These are phyloP conservation scores for Sebastes itinus DNA, from an alignment of 2,797 vertebrate species.

Conservation along the genomic window DNA sequence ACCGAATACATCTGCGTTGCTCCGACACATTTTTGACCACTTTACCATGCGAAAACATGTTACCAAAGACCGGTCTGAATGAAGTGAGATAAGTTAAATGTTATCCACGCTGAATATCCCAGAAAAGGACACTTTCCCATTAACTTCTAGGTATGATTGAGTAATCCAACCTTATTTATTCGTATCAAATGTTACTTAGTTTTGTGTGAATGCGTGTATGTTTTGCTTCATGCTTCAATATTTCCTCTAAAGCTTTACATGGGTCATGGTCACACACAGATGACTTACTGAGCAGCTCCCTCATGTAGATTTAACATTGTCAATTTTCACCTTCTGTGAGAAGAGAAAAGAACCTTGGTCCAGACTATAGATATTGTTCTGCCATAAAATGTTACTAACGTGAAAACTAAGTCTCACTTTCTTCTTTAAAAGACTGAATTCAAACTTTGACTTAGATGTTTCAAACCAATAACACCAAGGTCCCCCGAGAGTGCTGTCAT, in stretches of 20 bases:
- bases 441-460: conserved; percentile 75
- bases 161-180: background rate
- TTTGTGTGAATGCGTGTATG: background rate
- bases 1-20: conserved; percentile 76
- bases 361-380: conserved; percentile 60
- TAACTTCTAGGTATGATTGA: background rate
- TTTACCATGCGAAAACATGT: too few relatives aligned
- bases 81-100: background rate
- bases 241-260: background rate
- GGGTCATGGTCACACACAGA: background rate
- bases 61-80: too few relatives aligned
- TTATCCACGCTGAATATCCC: background rate
- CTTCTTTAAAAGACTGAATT: conserved; percentile 63
- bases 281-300: background rate
- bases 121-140: background rate
- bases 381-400: conserved; percentile 41
- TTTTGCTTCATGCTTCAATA: background rate
- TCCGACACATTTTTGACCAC: conserved; percentile 67
- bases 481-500: conserved; percentile 72
- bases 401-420: conserved; percentile 65
- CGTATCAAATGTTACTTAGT: background rate
- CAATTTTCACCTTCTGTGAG: background rate
- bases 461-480: conserved; percentile 81
- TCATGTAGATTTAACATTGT: background rate
- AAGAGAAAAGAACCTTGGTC: conserved; percentile 5